Evolutionary conservation across 2,113 vertebrate genomes (phyloP).

Genomic region (Fregetta grallaria): DNA sequence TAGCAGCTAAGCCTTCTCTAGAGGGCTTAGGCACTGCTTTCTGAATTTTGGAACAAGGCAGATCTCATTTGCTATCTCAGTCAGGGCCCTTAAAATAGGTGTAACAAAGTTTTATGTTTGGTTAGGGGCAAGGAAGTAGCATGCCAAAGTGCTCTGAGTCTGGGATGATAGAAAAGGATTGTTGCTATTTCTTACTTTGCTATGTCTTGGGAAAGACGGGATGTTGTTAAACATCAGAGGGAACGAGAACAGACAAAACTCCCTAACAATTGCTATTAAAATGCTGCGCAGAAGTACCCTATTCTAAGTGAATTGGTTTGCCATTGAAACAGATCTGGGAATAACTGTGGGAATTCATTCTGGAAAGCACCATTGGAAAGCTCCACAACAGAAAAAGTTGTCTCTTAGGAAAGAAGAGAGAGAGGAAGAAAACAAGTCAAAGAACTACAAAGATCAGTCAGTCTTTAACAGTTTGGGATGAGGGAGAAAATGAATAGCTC

Average conservation of each 20-base stretch:
- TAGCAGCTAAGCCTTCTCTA: not conserved
- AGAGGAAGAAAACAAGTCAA: accelerated
- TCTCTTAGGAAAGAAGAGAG: not conserved
- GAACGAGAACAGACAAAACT: not conserved
- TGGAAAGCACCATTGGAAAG: conserved; percentile 17
- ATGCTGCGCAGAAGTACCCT: not conserved
- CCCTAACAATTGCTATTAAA: not conserved
- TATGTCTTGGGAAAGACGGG: not conserved
- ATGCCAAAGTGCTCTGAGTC: not conserved
- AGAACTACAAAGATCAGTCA: not conserved
- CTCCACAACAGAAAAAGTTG: not conserved
- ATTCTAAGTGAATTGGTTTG: not conserved
- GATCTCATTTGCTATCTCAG: not conserved
- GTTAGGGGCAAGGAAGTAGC: not conserved
- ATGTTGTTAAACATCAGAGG: not conserved
- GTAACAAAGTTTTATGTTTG: not conserved
- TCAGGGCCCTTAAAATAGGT: not conserved
- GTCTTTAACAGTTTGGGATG: not conserved
- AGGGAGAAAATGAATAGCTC: not conserved
- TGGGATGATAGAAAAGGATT: not conserved
- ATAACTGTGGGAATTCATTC: conserved; percentile 10
- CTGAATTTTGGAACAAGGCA: not conserved
- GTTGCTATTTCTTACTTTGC: not conserved
- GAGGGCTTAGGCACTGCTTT: not conserved
- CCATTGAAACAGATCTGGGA: not conserved